Percentiles rank a stretch among this genome's conserved stretches.
Evolutionary conservation across 2,888 invertebrate species (phyloP).

Genomic region (Zygaena filipendulae): DNA sequence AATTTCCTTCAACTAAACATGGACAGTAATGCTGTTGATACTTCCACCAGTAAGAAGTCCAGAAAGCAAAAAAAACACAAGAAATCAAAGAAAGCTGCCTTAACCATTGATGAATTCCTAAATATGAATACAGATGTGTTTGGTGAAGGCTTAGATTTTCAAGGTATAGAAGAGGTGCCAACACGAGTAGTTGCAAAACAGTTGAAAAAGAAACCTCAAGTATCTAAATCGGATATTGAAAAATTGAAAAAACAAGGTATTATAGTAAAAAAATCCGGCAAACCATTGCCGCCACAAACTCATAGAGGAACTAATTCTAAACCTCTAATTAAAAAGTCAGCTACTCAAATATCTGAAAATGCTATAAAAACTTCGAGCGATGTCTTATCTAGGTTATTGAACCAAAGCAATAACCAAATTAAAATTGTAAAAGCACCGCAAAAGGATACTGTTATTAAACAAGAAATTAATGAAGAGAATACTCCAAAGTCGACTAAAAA

Average conservation of each 20-base stretch:
- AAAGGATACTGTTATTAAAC: too few relatives aligned
- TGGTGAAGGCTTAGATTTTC: conserved; percentile 52
- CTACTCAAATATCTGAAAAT: conserved; percentile 9
- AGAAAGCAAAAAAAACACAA: conserved; percentile 60
- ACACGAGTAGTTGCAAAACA: conserved; percentile 43
- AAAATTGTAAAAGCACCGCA: conserved; percentile 48
- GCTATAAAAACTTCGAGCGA: conserved; percentile 31
- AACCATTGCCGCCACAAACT: conserved; percentile 4
- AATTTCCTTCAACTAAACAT: conserved; percentile 46
- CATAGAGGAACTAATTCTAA: conserved; percentile 5
- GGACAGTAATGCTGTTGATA: conserved; percentile 29
- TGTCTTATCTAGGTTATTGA: conserved; percentile 45
- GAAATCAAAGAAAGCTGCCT: conserved; percentile 52
- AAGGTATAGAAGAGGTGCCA: conserved; percentile 58
- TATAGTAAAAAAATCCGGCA: conserved; percentile 36
- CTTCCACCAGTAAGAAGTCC: conserved; percentile 26
- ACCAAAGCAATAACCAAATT: conserved; percentile 49
- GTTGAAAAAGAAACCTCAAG: conserved; percentile 32
- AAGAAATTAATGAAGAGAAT: conserved; percentile 12
- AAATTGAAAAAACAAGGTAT: conserved; percentile 54
- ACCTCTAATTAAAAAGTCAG: not conserved
- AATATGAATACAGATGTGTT: conserved; percentile 63
- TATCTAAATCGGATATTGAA: conserved; percentile 34
- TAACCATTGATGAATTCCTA: conserved; percentile 57
- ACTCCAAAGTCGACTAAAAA: too few relatives aligned